These are phyloP conservation scores for Zophobas morio DNA, from an alignment of 1,140 invertebrate species.

Conservation along the genomic window DNA sequence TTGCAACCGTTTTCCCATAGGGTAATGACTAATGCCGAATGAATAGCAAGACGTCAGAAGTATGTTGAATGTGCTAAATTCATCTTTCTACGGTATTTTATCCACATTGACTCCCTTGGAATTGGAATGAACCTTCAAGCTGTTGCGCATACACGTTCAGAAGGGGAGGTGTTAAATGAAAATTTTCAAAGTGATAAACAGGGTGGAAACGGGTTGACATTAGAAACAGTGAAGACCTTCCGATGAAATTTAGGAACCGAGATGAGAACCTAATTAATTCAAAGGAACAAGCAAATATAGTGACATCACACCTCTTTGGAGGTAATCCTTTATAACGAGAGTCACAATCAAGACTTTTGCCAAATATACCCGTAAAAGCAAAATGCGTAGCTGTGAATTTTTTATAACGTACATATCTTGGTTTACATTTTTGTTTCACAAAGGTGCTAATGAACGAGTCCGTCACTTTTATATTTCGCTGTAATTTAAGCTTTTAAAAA, in stretches of 20 bases:
- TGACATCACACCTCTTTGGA: too few species aligned
- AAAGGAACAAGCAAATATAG: too few species aligned
- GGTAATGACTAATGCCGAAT: too few species aligned
- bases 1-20: background rate
- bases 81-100: constrained; percentile 2
- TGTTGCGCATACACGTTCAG: background rate
- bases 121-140: background rate
- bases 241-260: too few species aligned
- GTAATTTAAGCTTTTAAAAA: constrained; percentile 7
- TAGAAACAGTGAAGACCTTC: background rate
- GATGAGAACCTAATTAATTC: too few species aligned
- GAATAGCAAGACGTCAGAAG: too few species aligned
- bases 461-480: background rate
- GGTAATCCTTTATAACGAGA: too few species aligned
- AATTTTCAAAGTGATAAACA: constrained; percentile 11
- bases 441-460: background rate
- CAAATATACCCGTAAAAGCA: too few species aligned
- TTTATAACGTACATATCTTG: background rate
- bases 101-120: background rate
- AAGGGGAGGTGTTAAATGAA: background rate
- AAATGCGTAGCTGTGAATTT: too few species aligned
- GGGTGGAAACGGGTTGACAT: background rate
- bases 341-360: too few species aligned
- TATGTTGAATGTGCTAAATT: background rate
- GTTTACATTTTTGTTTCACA: background rate